Evolutionary conservation across 2,113 vertebrate species (phyloP).

Genomic region (Phrynosoma platyrhinos): DNA sequence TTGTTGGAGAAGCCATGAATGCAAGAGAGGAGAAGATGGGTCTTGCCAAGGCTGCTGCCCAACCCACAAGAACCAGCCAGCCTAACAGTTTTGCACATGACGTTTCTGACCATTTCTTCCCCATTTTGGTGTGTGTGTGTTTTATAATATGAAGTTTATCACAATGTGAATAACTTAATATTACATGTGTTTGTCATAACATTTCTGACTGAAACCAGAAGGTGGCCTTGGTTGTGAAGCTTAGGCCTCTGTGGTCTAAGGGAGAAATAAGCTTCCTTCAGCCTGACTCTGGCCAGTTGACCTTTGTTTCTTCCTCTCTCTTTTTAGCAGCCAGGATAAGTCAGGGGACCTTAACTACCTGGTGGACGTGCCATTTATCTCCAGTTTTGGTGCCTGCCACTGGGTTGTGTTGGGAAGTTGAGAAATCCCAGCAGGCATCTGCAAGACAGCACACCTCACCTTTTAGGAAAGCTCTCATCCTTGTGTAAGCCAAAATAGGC

Average conservation of each 20-base stretch:
- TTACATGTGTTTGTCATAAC: neutral
- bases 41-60: neutral
- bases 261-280: neutral
- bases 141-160: slow-evolving; percentile 66
- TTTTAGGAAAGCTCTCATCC: neutral
- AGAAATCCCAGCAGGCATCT: neutral
- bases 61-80: neutral
- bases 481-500: neutral
- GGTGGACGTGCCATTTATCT: too few species aligned
- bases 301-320: too few species aligned
- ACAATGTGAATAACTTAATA: slow-evolving; percentile 80
- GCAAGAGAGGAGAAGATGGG: neutral
- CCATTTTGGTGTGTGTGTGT: neutral
- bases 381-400: neutral
- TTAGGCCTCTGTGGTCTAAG: too few species aligned
- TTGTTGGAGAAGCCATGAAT: neutral
- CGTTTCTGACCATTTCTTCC: slow-evolving; percentile 30
- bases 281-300: too few species aligned
- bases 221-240: neutral
- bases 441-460: neutral
- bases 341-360: too few species aligned
- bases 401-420: too few species aligned
- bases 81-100: slow-evolving; percentile 73
- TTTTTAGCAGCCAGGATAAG: neutral
- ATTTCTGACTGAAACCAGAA: neutral